Percentiles rank a stretch among this genome's conserved stretches.
phyloP scores from a whole-genome alignment of 2,797 vertebrate species.

The Enteromius trimaculatus region DNA sequence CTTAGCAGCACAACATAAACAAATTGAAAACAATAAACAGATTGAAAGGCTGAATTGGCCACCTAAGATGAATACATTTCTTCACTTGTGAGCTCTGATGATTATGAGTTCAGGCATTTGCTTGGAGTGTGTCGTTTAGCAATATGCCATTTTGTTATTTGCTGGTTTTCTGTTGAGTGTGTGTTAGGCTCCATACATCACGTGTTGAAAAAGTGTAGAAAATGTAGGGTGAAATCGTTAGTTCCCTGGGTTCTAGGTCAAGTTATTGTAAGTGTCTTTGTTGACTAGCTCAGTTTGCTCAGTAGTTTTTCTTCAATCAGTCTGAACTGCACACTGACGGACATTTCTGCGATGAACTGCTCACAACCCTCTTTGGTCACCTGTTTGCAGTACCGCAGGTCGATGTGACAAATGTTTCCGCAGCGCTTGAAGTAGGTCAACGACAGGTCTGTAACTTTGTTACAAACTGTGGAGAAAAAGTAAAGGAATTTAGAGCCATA shows the following conservation, averaged over 20 bases:
- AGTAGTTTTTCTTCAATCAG: conserved; percentile 94
- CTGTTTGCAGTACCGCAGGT: conserved; percentile 96
- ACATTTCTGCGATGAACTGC: conserved; percentile 96
- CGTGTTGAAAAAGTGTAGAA: conserved; percentile 15
- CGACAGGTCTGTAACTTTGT: conserved; percentile 95
- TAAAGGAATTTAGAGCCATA: background rate
- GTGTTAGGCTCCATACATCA: conserved; percentile 4
- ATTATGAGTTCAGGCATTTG: conserved; percentile 19
- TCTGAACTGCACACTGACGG: conserved; percentile 93
- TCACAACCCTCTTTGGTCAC: conserved; percentile 94
- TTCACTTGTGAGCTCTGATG: conserved; percentile 3
- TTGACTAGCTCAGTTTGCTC: conserved; percentile 91
- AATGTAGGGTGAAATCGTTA: background rate
- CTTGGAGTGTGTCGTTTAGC: conserved; percentile 18
- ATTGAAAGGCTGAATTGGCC: conserved; percentile 20
- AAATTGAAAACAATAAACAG: background rate
- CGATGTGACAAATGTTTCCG: conserved; percentile 94
- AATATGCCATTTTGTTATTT: background rate
- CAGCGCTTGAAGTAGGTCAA: conserved; percentile 98
- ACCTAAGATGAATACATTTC: conserved; percentile 20
- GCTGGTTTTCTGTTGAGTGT: conserved; percentile 36
- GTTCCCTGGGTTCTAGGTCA: conserved; percentile 26
- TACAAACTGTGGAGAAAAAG: conserved; percentile 83
- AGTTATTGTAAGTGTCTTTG: conserved; percentile 53
- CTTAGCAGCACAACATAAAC: conserved; percentile 16